Conservation (phyloP, 2,113 vertebrate species). For the Dromas ardeola region DNA sequence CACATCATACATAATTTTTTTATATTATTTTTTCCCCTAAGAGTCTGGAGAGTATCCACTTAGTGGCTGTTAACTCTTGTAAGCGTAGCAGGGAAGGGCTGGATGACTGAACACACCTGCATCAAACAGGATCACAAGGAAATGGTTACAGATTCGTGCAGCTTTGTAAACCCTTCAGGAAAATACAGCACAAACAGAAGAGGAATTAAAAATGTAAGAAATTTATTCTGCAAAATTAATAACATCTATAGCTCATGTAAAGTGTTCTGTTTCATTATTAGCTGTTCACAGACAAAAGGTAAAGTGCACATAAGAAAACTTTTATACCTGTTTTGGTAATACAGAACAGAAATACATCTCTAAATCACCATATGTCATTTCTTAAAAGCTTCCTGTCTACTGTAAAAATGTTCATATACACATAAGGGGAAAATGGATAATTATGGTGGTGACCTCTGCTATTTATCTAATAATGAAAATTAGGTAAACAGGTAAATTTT, state of each 20-base stretch:
- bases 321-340: not conserved
- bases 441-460: not conserved
- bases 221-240: not conserved
- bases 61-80: not conserved
- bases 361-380: not conserved
- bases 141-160: not conserved
- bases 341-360: not conserved
- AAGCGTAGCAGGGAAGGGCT: not conserved
- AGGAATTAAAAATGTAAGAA: not conserved
- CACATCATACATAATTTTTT: rapidly evolving
- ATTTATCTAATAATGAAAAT: not conserved
- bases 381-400: not conserved
- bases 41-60: not conserved
- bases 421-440: not conserved
- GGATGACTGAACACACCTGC: not conserved
- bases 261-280: not conserved
- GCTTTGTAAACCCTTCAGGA: not conserved
- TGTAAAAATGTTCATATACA: not conserved
- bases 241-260: not conserved
- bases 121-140: not conserved
- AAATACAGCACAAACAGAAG: not conserved
- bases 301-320: not conserved
- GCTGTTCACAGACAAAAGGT: not conserved
- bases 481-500: not conserved
- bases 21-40: too few species aligned